phyloP scores from a whole-genome alignment of 1,140 invertebrate genomes.

The Helicoverpa armigera region DNA sequence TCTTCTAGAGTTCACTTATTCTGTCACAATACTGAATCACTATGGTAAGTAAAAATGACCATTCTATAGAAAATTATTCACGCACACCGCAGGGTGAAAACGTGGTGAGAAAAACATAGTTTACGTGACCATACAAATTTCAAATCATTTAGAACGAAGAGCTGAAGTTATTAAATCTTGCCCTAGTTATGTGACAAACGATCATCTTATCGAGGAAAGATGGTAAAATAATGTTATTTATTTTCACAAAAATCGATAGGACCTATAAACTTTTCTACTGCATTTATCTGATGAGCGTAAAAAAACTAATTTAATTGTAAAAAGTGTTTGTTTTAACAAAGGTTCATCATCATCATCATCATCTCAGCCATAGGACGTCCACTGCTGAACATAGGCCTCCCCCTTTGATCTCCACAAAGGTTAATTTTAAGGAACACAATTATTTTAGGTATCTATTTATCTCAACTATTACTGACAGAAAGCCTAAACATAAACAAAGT shows the following conservation, averaged over 20 bases:
- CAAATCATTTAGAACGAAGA: slow-evolving; percentile 25
- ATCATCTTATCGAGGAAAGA: no score
- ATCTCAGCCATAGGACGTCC: no score
- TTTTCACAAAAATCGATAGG: no score
- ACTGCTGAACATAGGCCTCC: no score
- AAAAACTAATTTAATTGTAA: no score
- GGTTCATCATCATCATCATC: no score
- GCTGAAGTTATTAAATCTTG: not conserved
- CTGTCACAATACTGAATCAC: not conserved
- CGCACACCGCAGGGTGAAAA: slow-evolving; percentile 30
- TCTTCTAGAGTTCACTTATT: not conserved
- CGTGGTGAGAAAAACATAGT: slow-evolving; percentile 17
- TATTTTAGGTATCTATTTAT: not conserved
- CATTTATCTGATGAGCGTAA: no score
- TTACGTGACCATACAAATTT: slow-evolving; percentile 48
- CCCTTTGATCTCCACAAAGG: no score
- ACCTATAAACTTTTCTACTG: no score
- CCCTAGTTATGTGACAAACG: slow-evolving; percentile 22
- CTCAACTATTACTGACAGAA: not conserved
- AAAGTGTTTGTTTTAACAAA: no score
- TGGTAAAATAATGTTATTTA: not conserved
- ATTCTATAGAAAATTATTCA: slow-evolving; percentile 37
- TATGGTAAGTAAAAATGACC: slow-evolving; percentile 19
- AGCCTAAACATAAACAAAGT: not conserved
- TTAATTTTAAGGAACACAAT: no score